Conservation (phyloP, 1,140 invertebrate genomes). For the Saxidomus purpurata region DNA sequence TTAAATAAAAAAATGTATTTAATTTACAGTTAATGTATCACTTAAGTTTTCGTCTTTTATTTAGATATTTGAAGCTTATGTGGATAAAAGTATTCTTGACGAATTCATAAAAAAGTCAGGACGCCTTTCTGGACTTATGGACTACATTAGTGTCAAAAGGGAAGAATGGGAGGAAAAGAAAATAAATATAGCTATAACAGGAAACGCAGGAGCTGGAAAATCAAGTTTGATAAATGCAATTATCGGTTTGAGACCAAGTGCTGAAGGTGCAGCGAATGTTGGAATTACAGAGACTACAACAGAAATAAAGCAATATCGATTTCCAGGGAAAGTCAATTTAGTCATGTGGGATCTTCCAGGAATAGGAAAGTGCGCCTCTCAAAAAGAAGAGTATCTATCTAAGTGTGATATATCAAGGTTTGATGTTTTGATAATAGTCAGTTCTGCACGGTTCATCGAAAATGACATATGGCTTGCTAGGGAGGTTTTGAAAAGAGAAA, state of each 20-base stretch:
- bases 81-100: too few relatives aligned
- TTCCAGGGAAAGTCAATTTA: background rate
- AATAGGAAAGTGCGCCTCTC: background rate
- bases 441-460: background rate
- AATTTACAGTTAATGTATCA: too few relatives aligned
- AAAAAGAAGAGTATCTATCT: background rate
- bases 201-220: slow-evolving; percentile 52
- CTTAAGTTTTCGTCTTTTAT: too few relatives aligned
- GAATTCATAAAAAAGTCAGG: too few relatives aligned
- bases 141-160: too few relatives aligned
- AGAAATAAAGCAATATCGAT: background rate
- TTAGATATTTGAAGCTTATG: too few relatives aligned
- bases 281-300: background rate
- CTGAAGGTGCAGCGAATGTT: background rate
- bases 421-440: background rate
- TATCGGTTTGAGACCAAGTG: background rate
- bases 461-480: background rate
- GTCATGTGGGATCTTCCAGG: background rate
- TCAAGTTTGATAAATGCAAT: slow-evolving; percentile 65
- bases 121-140: too few relatives aligned
- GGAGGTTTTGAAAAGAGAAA: background rate
- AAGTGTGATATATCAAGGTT: background rate
- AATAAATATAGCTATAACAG: slow-evolving; percentile 40
- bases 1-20: too few relatives aligned
- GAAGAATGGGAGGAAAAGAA: background rate